Base-by-base conservation (phyloP, 1,140 invertebrate genomes). In the Popillia japonica region DNA sequence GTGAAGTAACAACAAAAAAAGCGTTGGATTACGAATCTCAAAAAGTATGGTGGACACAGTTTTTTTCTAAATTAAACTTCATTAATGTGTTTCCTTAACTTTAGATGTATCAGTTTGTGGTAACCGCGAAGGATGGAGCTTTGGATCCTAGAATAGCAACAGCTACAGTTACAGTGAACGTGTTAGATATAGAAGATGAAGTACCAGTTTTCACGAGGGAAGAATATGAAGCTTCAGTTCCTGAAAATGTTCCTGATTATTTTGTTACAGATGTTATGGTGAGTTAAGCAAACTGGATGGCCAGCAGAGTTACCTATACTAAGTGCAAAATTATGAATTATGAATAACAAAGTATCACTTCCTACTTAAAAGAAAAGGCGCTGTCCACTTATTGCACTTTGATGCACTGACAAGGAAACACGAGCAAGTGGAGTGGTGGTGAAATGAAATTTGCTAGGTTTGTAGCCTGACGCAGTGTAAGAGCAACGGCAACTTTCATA, bases 71-170 rank as follows among this genome's bases (percentile, higher is more conserved):
- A 27, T 68, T 23, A 68, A 68, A 40, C 20, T 41, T 41, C 1
- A 7, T 42, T 41, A 20, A 42, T 74, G 9, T 9, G n/a, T 74
- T 22, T 27, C n/a, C 22, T 42, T 74, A 8, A 0, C 6, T 84
- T 23, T 76, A 86, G 85, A 93, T 93, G 78, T 95, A 95, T 85
- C 92, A 92, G 80, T 95, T 96, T 85, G 93, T 95, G 34, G 94
- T 98, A 0, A 96, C 94, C 3, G 96, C 96, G 2, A 94, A 93
- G 84, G 96, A 98, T 86, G 93, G 93, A 34, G 96, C 95, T 4
- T 90, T 92, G 0, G 95, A 97, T 88, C 92, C 93, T n/a, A 90
- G 94, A 22, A 89, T 96, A 73, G 94, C 95, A 0, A 97, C 95
- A 0, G 95, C 96, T 0, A 95, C 94, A 4, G 95, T 98, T 0